Percentiles rank a stretch among this genome's conserved stretches.
Evolutionary conservation across 2,888 invertebrate genomes (phyloP).

Genomic region (Platycheirus rosarum): DNA sequence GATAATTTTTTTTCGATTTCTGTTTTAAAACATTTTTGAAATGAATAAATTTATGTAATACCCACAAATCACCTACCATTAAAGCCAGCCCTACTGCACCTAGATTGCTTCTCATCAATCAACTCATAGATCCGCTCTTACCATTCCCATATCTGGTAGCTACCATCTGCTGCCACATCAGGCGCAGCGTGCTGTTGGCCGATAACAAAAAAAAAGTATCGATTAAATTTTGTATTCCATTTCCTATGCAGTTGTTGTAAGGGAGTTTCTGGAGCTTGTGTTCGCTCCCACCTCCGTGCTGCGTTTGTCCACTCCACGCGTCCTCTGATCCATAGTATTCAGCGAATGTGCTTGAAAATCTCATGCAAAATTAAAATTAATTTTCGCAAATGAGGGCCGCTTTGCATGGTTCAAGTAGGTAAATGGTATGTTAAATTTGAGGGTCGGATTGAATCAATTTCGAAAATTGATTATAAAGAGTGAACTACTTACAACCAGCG

Average conservation of each 20-base stretch:
- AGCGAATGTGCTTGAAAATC: slow-evolving; percentile 46
- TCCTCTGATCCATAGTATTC: slow-evolving; percentile 23
- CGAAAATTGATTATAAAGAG: slow-evolving; percentile 53
- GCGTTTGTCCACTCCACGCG: slow-evolving; percentile 20
- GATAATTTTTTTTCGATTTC: not conserved
- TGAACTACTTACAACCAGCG: slow-evolving; percentile 4
- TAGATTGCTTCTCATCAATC: slow-evolving; percentile 52
- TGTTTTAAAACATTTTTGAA: slow-evolving; percentile 26
- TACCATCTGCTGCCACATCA: slow-evolving; percentile 39
- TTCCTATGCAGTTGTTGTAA: slow-evolving; percentile 46
- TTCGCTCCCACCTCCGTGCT: not conserved
- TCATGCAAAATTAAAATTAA: slow-evolving; percentile 65
- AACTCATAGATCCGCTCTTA: slow-evolving; percentile 44
- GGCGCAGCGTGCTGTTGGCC: not conserved
- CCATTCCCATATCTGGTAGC: slow-evolving; percentile 15
- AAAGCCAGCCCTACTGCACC: slow-evolving; percentile 18
- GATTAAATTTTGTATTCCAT: slow-evolving; percentile 50
- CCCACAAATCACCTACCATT: slow-evolving; percentile 49
- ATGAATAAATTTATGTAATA: slow-evolving; percentile 38
- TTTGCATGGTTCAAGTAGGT: slow-evolving; percentile 30
- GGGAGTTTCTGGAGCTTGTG: slow-evolving; percentile 2
- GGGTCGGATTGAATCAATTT: slow-evolving; percentile 51
- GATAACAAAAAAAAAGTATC: slow-evolving; percentile 39
- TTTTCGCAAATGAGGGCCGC: slow-evolving; percentile 49
- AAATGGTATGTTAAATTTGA: slow-evolving; percentile 32